Conservation (phyloP, 2,113 vertebrate species). For the Euleptes europaea region DNA sequence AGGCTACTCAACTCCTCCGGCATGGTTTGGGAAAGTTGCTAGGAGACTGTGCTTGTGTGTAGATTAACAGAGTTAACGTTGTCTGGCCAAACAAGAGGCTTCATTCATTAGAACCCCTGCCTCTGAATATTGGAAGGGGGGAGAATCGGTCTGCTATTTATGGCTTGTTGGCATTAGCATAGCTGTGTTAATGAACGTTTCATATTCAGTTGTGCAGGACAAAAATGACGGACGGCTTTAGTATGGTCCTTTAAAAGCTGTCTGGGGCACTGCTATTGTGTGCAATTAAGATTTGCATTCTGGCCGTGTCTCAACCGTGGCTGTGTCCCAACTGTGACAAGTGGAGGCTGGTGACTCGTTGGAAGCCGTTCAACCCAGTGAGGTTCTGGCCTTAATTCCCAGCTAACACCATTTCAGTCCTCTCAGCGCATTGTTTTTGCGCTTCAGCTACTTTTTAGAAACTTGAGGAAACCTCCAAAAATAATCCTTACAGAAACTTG, state of each 20-base stretch:
- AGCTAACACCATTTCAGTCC: neutral
- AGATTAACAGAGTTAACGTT: neutral
- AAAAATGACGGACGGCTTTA: conserved; percentile 8
- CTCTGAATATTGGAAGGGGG: neutral
- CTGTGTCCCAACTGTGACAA: conserved; percentile 17
- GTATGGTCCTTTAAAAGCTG: neutral
- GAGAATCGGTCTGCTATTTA: neutral
- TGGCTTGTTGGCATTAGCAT: neutral
- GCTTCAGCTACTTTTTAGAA: neutral
- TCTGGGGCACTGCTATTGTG: neutral
- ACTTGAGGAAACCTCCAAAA: neutral
- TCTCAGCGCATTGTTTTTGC: neutral
- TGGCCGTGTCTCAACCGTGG: neutral
- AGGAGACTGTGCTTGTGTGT: neutral
- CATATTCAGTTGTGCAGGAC: neutral
- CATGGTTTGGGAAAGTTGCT: neutral
- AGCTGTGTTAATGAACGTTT: neutral
- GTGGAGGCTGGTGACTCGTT: neutral
- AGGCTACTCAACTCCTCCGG: neutral
- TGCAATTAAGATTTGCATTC: neutral
- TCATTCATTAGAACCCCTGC: conserved; percentile 1
- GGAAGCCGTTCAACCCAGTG: neutral
- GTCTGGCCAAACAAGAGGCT: neutral
- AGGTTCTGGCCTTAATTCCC: neutral
- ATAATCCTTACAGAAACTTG: neutral